Evolutionary conservation across 2,113 vertebrate species (phyloP), one percentile per base, ranked within the genome.

Genomic region (Tyto alba): DNA sequence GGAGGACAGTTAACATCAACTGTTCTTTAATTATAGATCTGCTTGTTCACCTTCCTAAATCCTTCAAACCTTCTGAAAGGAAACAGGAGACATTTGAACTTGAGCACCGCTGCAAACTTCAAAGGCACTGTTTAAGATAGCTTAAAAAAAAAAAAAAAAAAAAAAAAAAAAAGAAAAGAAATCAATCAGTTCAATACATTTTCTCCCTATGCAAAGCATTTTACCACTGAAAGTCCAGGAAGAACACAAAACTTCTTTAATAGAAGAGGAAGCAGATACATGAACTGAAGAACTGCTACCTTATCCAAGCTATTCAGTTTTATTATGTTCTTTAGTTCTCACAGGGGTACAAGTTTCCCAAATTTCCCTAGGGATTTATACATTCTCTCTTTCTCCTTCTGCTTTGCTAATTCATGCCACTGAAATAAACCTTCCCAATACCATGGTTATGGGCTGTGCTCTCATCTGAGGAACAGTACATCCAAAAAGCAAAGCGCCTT

Each of bases 21-120:
- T 97, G 94, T 95, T 96, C 85, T 95, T 96, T 97, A 97, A 97
- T 97, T 97, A 96, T 95, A 97, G 96, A 96, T 95, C 95, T 97
- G 96, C 97, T 97, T 96, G 95, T 97, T 97, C 97, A 97, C 96
- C 97, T 98, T 95, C 89, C 87, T 88, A 95, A 88, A 97, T 85
- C 94, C 95, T 85, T 95, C 93, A 96, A 88, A 94, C 93, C 93
- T 92, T 68, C 93, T 2, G 1, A 95, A 86, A 93, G 94, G 96
- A 96, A 97, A 96, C 85, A 66, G 88, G 94, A 97, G 96, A 93
- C 88, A 88, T 94, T 95, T 97, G 97, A 97, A 97, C 97, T 96
- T 95, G 83, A 92, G 81, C 16, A 2, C 75, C 10, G 3, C 90
- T 29, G 82, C 84, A 91, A 30, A 86, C 93, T 97, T 97, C 97